These are phyloP conservation scores for Fabriciana adippe DNA, from an alignment of 2,888 invertebrate genomes.

Conservation along the genomic window DNA sequence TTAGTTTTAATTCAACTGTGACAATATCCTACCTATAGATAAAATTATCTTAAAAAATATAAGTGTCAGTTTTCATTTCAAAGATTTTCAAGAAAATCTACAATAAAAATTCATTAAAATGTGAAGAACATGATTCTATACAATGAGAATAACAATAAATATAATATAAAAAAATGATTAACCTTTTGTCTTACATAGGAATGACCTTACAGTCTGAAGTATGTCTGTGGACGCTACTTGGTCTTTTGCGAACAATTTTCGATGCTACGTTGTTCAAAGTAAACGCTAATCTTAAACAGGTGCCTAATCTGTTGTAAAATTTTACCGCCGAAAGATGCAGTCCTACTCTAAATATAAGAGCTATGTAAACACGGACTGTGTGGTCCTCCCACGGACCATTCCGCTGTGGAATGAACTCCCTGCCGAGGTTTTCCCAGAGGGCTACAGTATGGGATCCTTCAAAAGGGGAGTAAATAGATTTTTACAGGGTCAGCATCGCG, in stretches of 20 bases:
- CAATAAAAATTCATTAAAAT: conserved; percentile 1
- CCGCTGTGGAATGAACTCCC: too few relatives aligned
- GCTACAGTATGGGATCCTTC: too few relatives aligned
- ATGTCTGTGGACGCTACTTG: conserved; percentile 76
- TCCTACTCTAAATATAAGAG: not conserved
- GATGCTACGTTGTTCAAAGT: conserved; percentile 81
- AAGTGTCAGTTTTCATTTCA: conserved; percentile 2
- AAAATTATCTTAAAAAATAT: not conserved
- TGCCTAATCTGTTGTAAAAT: conserved; percentile 41
- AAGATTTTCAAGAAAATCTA: not conserved
- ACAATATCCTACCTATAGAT: not conserved
- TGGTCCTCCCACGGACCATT: too few relatives aligned
- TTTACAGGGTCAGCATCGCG: too few relatives aligned
- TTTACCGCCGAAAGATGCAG: conserved; percentile 31
- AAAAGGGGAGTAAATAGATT: too few relatives aligned
- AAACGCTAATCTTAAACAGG: conserved; percentile 79
- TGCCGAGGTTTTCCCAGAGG: too few relatives aligned
- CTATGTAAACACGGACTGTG: too few relatives aligned
- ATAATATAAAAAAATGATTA: conserved; percentile 52
- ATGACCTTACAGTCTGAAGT: conserved; percentile 77
- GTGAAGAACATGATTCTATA: not conserved
- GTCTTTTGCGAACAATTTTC: conserved; percentile 75
- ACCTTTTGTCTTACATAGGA: conserved; percentile 71
- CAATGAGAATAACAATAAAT: not conserved
- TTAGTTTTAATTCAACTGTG: not conserved